Evolutionary conservation across 2,113 vertebrate species (phyloP).

Genomic region (Leiothrix lutea): DNA sequence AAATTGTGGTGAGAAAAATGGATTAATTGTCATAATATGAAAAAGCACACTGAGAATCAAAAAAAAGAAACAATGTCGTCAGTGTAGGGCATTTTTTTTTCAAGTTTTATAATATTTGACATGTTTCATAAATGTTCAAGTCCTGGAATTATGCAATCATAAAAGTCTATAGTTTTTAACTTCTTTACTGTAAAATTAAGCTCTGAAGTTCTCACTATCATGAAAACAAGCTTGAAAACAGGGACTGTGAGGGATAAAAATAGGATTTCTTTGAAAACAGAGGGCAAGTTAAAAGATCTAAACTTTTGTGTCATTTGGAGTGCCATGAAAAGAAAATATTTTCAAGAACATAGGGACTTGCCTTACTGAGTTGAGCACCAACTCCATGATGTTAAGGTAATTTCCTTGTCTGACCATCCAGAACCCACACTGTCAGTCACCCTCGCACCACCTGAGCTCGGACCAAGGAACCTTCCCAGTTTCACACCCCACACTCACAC

Average conservation of each 20-base stretch:
- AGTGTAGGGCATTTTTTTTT: not conserved
- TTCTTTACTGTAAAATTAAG: not conserved
- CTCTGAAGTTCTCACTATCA: not conserved
- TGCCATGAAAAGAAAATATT: not conserved
- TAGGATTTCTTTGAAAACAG: not conserved
- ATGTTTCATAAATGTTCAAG: not conserved
- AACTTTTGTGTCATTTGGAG: not conserved
- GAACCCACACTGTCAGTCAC: not conserved
- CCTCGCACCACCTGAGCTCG: accelerated
- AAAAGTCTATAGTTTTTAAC: not conserved
- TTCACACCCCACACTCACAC: no score
- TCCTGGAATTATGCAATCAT: not conserved
- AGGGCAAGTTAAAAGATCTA: not conserved
- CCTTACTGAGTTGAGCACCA: not conserved
- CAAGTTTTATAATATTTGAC: not conserved
- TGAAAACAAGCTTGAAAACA: not conserved
- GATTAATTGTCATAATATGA: not conserved
- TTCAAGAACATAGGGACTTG: not conserved
- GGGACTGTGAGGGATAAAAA: not conserved
- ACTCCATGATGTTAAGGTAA: not conserved
- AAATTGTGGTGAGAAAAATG: not conserved
- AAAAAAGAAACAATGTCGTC: not conserved
- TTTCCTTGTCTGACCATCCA: not conserved
- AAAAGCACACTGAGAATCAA: not conserved
- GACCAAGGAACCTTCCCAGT: not conserved